Conservation (phyloP, 2,888 invertebrate genomes). For the Aspidiotus rigidus region DNA sequence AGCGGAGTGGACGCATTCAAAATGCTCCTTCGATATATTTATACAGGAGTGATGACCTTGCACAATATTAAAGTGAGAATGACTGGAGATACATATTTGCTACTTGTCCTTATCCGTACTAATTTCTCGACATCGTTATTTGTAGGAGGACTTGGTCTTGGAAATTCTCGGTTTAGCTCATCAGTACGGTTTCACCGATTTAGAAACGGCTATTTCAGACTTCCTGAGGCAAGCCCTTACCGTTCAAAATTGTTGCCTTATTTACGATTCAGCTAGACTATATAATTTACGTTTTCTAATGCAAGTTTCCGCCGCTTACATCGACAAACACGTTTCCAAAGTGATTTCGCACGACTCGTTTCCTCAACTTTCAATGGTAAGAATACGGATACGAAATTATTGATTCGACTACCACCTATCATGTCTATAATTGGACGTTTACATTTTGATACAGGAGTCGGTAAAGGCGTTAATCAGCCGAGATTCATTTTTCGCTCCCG, state of each 20-base stretch:
- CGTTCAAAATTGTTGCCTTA: conserved; percentile 83
- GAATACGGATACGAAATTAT: conserved; percentile 38
- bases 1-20: conserved; percentile 77
- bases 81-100: background rate
- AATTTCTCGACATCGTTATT: background rate
- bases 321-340: conserved; percentile 80
- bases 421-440: background rate
- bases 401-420: background rate
- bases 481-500: conserved; percentile 93
- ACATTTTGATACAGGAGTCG: conserved; percentile 50
- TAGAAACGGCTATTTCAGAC: conserved; percentile 86
- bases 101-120: background rate
- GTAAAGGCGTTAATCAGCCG: conserved; percentile 75
- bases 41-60: conserved; percentile 67
- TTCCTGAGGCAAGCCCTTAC: conserved; percentile 82
- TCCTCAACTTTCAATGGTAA: conserved; percentile 69
- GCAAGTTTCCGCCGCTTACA: conserved; percentile 75
- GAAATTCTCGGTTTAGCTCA: conserved; percentile 71
- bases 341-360: conserved; percentile 78
- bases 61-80: conserved; percentile 50
- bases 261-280: conserved; percentile 81
- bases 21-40: conserved; percentile 86
- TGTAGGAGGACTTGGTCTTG: conserved; percentile 43
- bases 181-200: conserved; percentile 86
- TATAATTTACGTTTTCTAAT: conserved; percentile 53